phyloP scores from a whole-genome alignment of 1,140 invertebrate genomes.

The Brachionus rubens region DNA sequence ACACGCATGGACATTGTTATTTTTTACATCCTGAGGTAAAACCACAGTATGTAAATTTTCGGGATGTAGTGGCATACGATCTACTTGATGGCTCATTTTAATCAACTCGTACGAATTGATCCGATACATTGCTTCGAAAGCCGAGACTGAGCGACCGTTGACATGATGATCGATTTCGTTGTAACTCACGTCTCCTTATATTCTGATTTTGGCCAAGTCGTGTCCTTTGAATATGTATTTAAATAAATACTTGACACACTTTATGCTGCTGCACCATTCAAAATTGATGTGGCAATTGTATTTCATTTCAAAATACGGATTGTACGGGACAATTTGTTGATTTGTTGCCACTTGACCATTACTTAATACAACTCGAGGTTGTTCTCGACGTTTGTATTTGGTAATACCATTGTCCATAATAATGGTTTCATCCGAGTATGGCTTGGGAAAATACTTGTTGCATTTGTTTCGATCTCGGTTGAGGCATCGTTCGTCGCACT shows the following conservation, averaged over 20 bases:
- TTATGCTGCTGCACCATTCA: constrained; percentile 47
- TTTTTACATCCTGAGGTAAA: too few relatives aligned
- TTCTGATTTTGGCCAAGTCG: constrained; percentile 10
- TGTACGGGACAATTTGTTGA: constrained; percentile 47
- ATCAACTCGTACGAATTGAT: background rate
- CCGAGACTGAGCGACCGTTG: background rate
- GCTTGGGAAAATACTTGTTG: constrained; percentile 49
- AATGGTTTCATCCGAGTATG: constrained; percentile 34
- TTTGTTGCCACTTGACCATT: constrained; percentile 20
- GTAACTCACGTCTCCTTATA: background rate
- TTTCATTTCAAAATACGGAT: constrained; percentile 44
- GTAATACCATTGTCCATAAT: constrained; percentile 48
- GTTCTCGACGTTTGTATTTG: constrained; percentile 29
- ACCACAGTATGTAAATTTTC: too few relatives aligned
- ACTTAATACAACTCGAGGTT: constrained; percentile 30
- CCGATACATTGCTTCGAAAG: background rate
- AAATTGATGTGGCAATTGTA: constrained; percentile 49
- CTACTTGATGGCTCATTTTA: background rate
- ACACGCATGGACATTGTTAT: too few relatives aligned
- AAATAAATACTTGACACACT: constrained; percentile 53
- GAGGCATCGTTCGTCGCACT: constrained; percentile 49
- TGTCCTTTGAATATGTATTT: constrained; percentile 57
- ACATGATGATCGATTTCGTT: background rate
- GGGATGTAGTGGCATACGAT: background rate
- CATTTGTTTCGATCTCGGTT: constrained; percentile 47